Evolutionary conservation across 2,888 invertebrate genomes (phyloP).

Genomic region (Callyntrura sp.): DNA sequence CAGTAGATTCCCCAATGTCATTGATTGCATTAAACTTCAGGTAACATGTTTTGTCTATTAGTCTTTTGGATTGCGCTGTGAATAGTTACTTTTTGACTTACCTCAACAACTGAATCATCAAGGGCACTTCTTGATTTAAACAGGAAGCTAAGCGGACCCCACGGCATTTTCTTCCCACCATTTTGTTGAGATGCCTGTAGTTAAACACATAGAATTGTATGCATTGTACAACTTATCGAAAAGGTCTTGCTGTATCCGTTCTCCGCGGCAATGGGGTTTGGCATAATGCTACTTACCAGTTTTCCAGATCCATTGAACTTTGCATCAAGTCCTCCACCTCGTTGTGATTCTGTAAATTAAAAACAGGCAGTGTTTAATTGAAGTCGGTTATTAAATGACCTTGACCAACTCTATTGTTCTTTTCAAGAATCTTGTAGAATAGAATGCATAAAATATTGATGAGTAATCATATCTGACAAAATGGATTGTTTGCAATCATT

Average conservation of each 20-base stretch:
- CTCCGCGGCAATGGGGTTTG: no score
- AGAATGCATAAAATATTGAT: no score
- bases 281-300: slow-evolving; percentile 63
- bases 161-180: slow-evolving; percentile 79
- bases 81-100: no score
- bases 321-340: slow-evolving; percentile 68
- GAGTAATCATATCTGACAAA: no score
- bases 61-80: no score
- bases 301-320: slow-evolving; percentile 72
- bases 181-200: slow-evolving; percentile 78
- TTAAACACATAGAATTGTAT: background rate
- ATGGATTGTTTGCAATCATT: no score
- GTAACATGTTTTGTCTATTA: background rate
- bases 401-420: no score
- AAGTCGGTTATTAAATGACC: no score
- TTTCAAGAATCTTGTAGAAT: no score
- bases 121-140: slow-evolving; percentile 82
- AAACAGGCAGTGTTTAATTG: no score
- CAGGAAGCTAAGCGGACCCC: slow-evolving; percentile 83
- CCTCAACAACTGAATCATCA: slow-evolving; percentile 83
- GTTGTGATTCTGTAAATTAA: slow-evolving; percentile 67
- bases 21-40: background rate
- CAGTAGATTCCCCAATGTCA: background rate
- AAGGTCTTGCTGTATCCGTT: no score
- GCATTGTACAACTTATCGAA: no score